A percentile compares a stretch with the other conserved stretches of the same genome.
Evolutionary conservation across 2,113 vertebrate genomes (phyloP).

Genomic region (Larimichthys crocea): DNA sequence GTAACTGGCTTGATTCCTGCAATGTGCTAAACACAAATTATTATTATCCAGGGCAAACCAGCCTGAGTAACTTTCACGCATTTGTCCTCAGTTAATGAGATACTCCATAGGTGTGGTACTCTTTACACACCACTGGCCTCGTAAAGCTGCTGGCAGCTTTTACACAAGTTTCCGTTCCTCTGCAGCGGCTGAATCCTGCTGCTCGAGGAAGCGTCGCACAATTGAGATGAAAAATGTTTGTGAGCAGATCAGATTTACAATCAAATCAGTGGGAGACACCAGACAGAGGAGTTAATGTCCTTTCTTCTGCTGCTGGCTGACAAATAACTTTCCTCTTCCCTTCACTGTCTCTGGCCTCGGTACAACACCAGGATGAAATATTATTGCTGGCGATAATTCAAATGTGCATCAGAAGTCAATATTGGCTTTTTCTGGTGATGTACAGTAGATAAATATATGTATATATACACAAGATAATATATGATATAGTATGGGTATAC

Average conservation of each 20-base stretch:
- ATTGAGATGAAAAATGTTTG: background rate
- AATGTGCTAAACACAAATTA: background rate
- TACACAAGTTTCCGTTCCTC: background rate
- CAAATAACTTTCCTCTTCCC: background rate
- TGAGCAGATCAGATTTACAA: background rate
- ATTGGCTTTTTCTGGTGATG: background rate
- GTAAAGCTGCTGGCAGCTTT: background rate
- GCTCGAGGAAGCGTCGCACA: background rate
- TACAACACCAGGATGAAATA: background rate
- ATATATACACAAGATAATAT: no score
- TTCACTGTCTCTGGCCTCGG: no score
- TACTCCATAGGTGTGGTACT: background rate
- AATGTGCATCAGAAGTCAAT: background rate
- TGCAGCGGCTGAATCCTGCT: background rate
- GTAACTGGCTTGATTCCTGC: background rate
- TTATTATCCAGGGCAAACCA: background rate
- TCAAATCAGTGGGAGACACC: background rate
- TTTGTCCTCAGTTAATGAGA: constrained; percentile 4
- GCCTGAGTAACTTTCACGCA: background rate
- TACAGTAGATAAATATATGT: no score
- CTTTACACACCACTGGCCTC: background rate
- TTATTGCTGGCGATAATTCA: background rate
- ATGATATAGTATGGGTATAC: no score
- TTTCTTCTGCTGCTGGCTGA: background rate
- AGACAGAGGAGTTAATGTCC: background rate